Conservation (phyloP, 2,888 invertebrate genomes). For the Pinctada fucata region DNA sequence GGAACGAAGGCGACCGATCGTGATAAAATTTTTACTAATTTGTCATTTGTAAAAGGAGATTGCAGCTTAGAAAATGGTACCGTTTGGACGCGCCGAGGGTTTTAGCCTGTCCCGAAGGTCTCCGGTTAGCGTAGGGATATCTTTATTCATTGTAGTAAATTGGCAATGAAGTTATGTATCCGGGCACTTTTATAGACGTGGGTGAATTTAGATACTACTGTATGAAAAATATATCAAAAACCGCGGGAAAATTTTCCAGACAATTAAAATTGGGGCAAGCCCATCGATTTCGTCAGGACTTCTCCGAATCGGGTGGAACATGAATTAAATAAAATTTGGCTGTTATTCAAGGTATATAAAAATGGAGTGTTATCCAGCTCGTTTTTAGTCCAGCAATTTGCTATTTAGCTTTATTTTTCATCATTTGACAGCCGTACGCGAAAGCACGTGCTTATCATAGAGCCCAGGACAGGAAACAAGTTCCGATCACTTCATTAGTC, state of each 20-base stretch:
- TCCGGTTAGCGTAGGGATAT: not conserved
- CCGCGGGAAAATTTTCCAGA: too few species aligned
- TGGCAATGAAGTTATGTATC: not conserved
- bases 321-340: too few species aligned
- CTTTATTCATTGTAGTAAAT: not conserved
- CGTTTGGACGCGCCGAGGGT: slow-evolving; percentile 15
- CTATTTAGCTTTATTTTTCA: too few species aligned
- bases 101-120: slow-evolving; percentile 15
- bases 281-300: too few species aligned
- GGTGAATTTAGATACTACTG: too few species aligned
- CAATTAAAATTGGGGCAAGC: too few species aligned
- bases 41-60: slow-evolving; percentile 24
- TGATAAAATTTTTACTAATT: slow-evolving; percentile 35
- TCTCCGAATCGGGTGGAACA: too few species aligned
- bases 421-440: not conserved
- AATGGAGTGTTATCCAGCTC: too few species aligned
- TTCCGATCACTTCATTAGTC: slow-evolving; percentile 6
- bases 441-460: not conserved
- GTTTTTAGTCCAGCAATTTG: too few species aligned
- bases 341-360: too few species aligned
- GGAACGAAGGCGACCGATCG: slow-evolving; percentile 17
- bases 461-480: not conserved
- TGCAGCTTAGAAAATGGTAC: slow-evolving; percentile 18
- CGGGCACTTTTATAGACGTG: too few species aligned
- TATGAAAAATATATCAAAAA: too few species aligned